Base-by-base conservation (phyloP, 1,140 invertebrate species). In the Aphidius gifuensis region DNA sequence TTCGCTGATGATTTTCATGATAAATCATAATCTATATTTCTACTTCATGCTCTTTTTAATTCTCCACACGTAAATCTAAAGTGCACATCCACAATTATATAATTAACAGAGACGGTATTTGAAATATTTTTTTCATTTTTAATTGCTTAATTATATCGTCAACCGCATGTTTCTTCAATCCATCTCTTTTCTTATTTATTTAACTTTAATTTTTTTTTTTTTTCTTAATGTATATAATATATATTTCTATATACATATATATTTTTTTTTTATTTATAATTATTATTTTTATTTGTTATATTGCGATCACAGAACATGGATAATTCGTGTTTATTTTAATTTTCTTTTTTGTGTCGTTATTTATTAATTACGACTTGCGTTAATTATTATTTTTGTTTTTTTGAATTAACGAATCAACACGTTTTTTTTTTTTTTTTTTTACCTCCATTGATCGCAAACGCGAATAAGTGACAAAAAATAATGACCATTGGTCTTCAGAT, bases 261-360 rank as follows among this genome's bases (percentile, higher is more conserved):
- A n/a, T 55, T 49, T 63, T 49, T 53, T 40, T 60, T 51, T 53
- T 45, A 40, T 16, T 60, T 60, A 8, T 57, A 64, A 32, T 67
- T 39, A 49, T 46, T 53, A 60, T 68, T 57, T 65, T 64, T 65
- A 67, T 71, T 62, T 73, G 71, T 74, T 69, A 70, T 74, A 74
- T 77, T 75, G 69, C 68, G 73, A 79, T 77, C 77, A 78, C 76
- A 77, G 74, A 76, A 74, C 71, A 73, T 71, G 69, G 69, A 73
- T 78, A 77, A 74, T 76, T 76, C 72, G 72, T 72, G 72, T 76
- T 69, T 76, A 76, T 74, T 70, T 69, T 32, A 32, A 16, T 16
- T 32, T 3, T 32, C 4, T 32, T 32, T 67, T 70, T 43, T 68
- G 67, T 68, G 64, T 49, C 58, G 58, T 54, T 62, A 54, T 46